A percentile compares a stretch with the other conserved stretches of the same genome.
These are phyloP conservation scores for Drosophila leonis DNA, from an alignment of 2,888 invertebrate species.

Conservation along the genomic window DNA sequence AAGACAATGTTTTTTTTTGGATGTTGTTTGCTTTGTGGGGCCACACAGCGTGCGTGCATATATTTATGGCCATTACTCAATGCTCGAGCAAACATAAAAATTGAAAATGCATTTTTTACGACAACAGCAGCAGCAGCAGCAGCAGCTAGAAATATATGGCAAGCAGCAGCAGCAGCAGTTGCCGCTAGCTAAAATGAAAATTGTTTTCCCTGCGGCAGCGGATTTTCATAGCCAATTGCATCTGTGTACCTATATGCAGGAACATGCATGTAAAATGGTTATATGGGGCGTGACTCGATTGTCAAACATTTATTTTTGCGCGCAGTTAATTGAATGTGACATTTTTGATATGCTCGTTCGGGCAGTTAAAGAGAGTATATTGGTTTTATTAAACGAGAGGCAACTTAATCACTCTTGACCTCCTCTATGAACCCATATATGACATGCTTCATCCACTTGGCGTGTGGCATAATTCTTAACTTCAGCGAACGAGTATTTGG, in stretches of 20 bases:
- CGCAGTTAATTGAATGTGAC: constrained; percentile 55
- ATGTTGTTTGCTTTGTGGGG: background rate
- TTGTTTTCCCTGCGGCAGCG: constrained; percentile 37
- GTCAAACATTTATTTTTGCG: constrained; percentile 36
- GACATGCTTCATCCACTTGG: too few relatives aligned
- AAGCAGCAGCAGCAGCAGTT: constrained; percentile 21
- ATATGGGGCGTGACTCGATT: constrained; percentile 59
- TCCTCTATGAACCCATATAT: background rate
- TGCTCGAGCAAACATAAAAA: constrained; percentile 63
- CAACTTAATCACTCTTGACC: background rate
- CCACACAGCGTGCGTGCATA: constrained; percentile 15
- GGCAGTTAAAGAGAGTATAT: background rate
- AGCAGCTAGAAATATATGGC: constrained; percentile 24
- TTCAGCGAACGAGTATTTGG: background rate
- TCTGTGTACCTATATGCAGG: background rate
- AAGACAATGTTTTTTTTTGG: constrained; percentile 9
- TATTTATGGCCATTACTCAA: constrained; percentile 72
- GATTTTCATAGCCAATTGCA: constrained; percentile 27
- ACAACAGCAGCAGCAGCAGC: constrained; percentile 39
- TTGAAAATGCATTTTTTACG: constrained; percentile 69
- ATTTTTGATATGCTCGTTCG: background rate
- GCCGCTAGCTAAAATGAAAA: constrained; percentile 46
- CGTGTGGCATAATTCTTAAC: background rate
- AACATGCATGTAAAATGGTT: constrained; percentile 13
- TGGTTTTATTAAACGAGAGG: background rate